These are phyloP conservation scores for Drepana arcuata DNA, from an alignment of 1,140 invertebrate genomes.

Conservation along the genomic window DNA sequence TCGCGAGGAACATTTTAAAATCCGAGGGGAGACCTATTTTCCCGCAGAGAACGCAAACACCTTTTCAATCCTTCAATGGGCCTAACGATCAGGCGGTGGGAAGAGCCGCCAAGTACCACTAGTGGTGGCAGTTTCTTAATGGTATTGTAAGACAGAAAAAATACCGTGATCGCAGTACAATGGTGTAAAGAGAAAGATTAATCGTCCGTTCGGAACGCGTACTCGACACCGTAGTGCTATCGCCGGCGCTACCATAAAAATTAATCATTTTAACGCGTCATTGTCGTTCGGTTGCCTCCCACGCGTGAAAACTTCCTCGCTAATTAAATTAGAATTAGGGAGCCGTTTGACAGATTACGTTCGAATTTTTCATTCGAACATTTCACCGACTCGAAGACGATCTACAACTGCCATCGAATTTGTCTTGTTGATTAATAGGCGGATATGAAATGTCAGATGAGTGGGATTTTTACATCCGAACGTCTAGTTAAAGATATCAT, in stretches of 20 bases:
- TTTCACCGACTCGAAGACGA: constrained; percentile 20
- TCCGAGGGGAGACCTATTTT: constrained; percentile 60
- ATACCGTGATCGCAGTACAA: constrained; percentile 55
- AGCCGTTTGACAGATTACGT: constrained; percentile 55
- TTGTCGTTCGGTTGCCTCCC: constrained; percentile 45
- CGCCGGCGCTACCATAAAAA: constrained; percentile 49
- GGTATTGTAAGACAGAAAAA: constrained; percentile 66
- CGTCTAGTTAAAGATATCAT: constrained; percentile 24
- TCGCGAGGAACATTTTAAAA: constrained; percentile 47
- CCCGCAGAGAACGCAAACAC: constrained; percentile 58
- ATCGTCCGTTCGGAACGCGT: constrained; percentile 41
- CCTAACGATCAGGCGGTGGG: constrained; percentile 42
- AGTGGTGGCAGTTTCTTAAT: constrained; percentile 64
- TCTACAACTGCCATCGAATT: constrained; percentile 40
- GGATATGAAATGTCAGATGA: constrained; percentile 20
- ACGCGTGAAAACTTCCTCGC: constrained; percentile 54
- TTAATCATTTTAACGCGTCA: constrained; percentile 69
- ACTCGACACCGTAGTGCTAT: constrained; percentile 30
- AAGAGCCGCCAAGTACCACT: constrained; percentile 45
- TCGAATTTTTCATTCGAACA: constrained; percentile 35
- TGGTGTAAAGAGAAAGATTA: constrained; percentile 62
- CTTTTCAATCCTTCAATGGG: constrained; percentile 68
- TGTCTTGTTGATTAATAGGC: constrained; percentile 41
- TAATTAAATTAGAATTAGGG: constrained; percentile 68
- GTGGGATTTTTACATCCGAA: constrained; percentile 24